A percentile compares a stretch with the other conserved stretches of the same genome.
phyloP scores from a whole-genome alignment of 2,113 vertebrate genomes.

The Urocolius indicus region DNA sequence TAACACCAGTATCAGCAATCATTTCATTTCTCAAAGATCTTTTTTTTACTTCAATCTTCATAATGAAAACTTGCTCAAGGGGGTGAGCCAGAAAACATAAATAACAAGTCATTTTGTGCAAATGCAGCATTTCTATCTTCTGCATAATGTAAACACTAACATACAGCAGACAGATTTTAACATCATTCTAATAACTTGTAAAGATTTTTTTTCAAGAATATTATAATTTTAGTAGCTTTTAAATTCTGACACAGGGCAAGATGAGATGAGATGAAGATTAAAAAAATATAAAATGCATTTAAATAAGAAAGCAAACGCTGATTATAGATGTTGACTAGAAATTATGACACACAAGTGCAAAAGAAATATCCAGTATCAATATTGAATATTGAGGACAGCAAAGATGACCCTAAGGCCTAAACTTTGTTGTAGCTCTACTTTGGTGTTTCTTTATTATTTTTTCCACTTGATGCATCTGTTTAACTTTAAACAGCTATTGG shows the following conservation, averaged over 20 bases:
- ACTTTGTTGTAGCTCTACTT: neutral
- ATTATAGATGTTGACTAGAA: neutral
- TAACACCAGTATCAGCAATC: neutral
- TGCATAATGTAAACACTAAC: neutral
- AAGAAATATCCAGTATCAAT: neutral
- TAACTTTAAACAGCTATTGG: slow-evolving; percentile 9
- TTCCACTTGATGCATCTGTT: neutral
- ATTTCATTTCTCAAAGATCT: slow-evolving; percentile 27
- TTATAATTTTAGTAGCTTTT: neutral
- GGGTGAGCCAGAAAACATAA: slow-evolving; percentile 12
- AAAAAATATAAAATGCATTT: neutral
- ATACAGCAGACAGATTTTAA: neutral
- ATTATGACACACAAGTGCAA: neutral
- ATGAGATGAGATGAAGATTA: neutral
- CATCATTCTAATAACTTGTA: neutral
- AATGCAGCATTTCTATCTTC: neutral
- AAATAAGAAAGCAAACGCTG: neutral
- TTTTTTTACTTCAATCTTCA: slow-evolving; percentile 14
- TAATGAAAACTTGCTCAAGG: slow-evolving; percentile 12
- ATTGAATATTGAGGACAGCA: neutral
- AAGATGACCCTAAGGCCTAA: neutral
- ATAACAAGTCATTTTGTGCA: slow-evolving; percentile 22
- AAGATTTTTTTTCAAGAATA: neutral
- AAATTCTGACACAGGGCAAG: neutral
- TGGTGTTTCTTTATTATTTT: slow-evolving; percentile 29